Evolutionary conservation across 2,113 vertebrate species (phyloP), one percentile per base, ranked within the genome.

Genomic region (Larimichthys crocea): DNA sequence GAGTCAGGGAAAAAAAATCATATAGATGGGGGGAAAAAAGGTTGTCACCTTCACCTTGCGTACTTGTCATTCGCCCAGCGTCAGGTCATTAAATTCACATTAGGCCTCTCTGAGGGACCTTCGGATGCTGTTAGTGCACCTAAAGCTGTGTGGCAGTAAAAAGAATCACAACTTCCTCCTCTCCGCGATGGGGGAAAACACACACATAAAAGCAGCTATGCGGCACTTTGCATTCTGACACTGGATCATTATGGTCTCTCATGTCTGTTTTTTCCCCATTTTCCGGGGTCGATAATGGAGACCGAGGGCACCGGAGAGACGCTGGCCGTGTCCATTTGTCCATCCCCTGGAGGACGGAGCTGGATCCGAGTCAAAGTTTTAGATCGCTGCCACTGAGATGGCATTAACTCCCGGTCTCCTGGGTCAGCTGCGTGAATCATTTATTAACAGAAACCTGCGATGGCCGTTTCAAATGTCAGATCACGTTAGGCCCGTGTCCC

Each of bases 11-110:
- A 94, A 92, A 94, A 94, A 95, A 94, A 96, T 96, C 95, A 95
- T 96, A 96, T 91, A 92, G 94, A 94, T 94, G 92, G 95, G 94
- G 31, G 46, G 35, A 8, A 75, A 79, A 95, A 95, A 95, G 96
- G 96, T 96, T 97, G 96, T 97, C 97, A 99, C 97, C 96, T 99
- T 97, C 97, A 98, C 96, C 97, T 96, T 91, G 79, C 92, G 94
- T 96, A 93, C 92, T 95, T 95, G 96, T 97, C 97, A 97, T 97
- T 96, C 95, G 95, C 97, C 95, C 96, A 95, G 96, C 96, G 96
- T 96, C 95, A 96, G 96, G 95, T 97, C 97, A 97, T 98, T 99
- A 99, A 98, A 99, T 97, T 98, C 97, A 96, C 97, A 99, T 99
- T 97, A 99, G 96, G 61, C 94, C 94, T 96, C 95, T 97, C 96